Evolutionary conservation across 2,113 vertebrate species (phyloP).

Genomic region (Calyptomena viridis): DNA sequence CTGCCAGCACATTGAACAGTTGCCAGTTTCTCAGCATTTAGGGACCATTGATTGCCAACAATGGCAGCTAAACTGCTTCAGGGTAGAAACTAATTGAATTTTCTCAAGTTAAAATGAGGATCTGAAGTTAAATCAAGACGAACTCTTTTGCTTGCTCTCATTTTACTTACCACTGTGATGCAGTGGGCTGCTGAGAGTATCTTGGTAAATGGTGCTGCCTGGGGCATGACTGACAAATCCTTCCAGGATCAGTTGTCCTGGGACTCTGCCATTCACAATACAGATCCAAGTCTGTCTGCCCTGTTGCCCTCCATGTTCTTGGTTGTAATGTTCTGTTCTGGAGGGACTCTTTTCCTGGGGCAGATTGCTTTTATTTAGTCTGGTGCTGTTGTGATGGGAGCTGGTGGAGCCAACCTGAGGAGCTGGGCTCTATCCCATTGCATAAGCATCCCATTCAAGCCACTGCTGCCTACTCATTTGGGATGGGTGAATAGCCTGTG

Average conservation of each 20-base stretch:
- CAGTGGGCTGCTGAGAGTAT: neutral
- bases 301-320: neutral
- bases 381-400: neutral
- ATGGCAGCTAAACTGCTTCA: slow-evolving; percentile 63
- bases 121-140: slow-evolving; percentile 43
- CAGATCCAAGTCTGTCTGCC: neutral
- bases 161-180: slow-evolving; percentile 20
- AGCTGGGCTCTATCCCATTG: neutral
- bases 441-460: neutral
- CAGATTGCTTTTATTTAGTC: neutral
- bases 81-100: slow-evolving; percentile 70
- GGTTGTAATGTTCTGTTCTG: neutral
- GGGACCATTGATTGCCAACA: slow-evolving; percentile 67
- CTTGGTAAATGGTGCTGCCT: neutral
- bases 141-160: slow-evolving; percentile 20
- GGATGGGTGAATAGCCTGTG: neutral
- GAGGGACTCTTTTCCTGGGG: neutral
- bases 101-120: slow-evolving; percentile 43
- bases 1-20: slow-evolving; percentile 59
- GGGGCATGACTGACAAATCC: neutral
- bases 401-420: neutral
- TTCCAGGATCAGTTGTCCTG: neutral
- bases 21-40: slow-evolving; percentile 70
- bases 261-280: neutral
- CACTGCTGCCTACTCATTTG: accelerated